A percentile compares a stretch with the other conserved stretches of the same genome.
Evolutionary conservation across 2,113 vertebrate species (phyloP).

Genomic region (Gambusia affinis): DNA sequence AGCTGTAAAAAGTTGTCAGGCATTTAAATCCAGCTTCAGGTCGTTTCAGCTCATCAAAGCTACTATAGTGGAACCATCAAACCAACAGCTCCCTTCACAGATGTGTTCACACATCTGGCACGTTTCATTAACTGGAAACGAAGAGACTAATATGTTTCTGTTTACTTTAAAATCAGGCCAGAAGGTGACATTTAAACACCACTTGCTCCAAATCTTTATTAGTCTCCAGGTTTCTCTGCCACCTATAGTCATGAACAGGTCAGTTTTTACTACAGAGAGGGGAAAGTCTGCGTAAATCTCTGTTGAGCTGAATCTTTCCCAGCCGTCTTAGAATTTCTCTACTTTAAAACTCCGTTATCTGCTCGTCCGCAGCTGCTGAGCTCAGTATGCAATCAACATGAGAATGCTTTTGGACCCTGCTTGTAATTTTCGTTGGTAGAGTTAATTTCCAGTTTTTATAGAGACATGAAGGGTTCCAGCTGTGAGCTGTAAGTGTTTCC

Average conservation of each 20-base stretch:
- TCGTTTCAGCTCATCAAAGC: slow-evolving; percentile 1
- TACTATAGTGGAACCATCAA: neutral
- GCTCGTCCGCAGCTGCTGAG: neutral
- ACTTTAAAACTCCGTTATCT: neutral
- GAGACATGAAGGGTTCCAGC: slow-evolving; percentile 16
- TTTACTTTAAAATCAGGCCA: neutral
- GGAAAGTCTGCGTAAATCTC: slow-evolving; percentile 1
- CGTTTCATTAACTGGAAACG: neutral
- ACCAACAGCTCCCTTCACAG: neutral
- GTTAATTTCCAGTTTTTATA: neutral
- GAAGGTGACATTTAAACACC: slow-evolving; percentile 15
- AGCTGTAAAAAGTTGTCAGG: neutral
- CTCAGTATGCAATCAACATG: neutral
- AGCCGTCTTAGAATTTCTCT: neutral
- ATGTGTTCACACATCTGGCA: slow-evolving; percentile 6
- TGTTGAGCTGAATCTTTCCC: slow-evolving; percentile 3
- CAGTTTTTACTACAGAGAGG: neutral
- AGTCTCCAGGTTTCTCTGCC: neutral
- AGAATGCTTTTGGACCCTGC: neutral
- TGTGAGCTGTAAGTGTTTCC: slow-evolving; percentile 11
- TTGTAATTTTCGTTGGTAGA: slow-evolving; percentile 2
- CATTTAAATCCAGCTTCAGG: neutral
- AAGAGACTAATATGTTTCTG: slow-evolving; percentile 1
- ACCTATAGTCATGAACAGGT: neutral
- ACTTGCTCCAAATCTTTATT: slow-evolving; percentile 17